Evolutionary conservation across 2,797 vertebrate genomes (phyloP).

Genomic region (Thunnus albacares): DNA sequence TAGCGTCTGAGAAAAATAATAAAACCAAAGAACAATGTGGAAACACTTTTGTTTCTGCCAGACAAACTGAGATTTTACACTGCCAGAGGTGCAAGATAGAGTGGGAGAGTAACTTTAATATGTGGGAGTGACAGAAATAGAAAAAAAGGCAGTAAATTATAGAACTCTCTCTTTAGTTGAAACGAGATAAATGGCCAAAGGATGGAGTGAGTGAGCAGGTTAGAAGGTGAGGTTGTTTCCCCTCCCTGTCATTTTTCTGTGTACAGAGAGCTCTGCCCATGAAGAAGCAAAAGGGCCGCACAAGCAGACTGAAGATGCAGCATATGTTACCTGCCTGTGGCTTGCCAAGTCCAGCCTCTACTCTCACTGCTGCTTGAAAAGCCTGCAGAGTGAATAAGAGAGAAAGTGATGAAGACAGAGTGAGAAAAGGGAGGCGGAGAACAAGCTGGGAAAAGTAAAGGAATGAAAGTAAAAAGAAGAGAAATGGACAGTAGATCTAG

Average conservation of each 20-base stretch:
- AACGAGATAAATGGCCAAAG: slow-evolving; percentile 40
- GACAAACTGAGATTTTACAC: slow-evolving; percentile 60
- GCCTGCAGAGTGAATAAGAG: slow-evolving; percentile 12
- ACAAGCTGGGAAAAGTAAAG: slow-evolving; percentile 16
- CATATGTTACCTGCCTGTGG: slow-evolving; percentile 62
- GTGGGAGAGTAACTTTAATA: slow-evolving; percentile 39
- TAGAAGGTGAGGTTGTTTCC: slow-evolving; percentile 13
- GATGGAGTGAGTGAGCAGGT: slow-evolving; percentile 28
- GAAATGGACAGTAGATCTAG: slow-evolving; percentile 2
- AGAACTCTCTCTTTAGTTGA: slow-evolving; percentile 13
- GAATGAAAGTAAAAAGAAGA: slow-evolving; percentile 2
- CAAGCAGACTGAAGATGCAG: slow-evolving; percentile 30
- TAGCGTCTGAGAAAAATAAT: slow-evolving; percentile 17
- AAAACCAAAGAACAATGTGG: slow-evolving; percentile 37
- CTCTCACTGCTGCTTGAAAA: slow-evolving; percentile 31
- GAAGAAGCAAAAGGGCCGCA: slow-evolving; percentile 20
- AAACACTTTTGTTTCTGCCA: slow-evolving; percentile 52
- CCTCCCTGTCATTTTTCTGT: slow-evolving; percentile 9
- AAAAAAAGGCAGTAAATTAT: slow-evolving; percentile 45
- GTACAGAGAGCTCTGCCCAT: slow-evolving; percentile 8
- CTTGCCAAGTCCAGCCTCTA: slow-evolving; percentile 29
- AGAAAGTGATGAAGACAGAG: slow-evolving; percentile 22
- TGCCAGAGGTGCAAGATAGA: slow-evolving; percentile 57
- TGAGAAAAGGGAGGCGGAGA: background rate
- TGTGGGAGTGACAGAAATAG: slow-evolving; percentile 46